phyloP scores from a whole-genome alignment of 2,888 invertebrate genomes.

The Crossocerus cetratus region DNA sequence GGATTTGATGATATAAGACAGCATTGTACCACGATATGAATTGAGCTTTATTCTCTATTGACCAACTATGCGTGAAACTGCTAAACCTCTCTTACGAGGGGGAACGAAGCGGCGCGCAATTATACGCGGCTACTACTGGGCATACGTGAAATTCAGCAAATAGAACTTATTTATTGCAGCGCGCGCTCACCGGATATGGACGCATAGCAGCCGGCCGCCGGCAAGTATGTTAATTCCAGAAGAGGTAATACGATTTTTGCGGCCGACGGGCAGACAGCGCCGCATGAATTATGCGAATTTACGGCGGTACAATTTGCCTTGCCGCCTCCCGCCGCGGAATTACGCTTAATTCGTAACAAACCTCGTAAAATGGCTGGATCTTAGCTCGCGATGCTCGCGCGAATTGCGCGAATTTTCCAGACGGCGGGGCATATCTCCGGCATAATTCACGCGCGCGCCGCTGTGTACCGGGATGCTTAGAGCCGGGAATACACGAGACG shows the following conservation, averaged over 20 bases:
- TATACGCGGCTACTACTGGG: too few relatives aligned
- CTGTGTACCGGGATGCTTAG: background rate
- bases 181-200: background rate
- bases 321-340: slow-evolving; percentile 31
- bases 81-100: too few relatives aligned
- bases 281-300: slow-evolving; percentile 57
- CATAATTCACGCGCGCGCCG: background rate
- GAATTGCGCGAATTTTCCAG: slow-evolving; percentile 19
- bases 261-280: slow-evolving; percentile 1
- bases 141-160: too few relatives aligned
- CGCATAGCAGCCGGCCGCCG: too few relatives aligned
- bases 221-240: too few relatives aligned
- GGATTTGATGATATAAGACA: too few relatives aligned
- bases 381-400: slow-evolving; percentile 51
- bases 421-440: background rate
- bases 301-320: slow-evolving; percentile 61
- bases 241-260: slow-evolving; percentile 1
- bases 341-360: slow-evolving; percentile 67
- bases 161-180: background rate
- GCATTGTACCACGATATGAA: too few relatives aligned
- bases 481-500: slow-evolving; percentile 21
- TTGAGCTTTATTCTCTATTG: too few relatives aligned
- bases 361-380: slow-evolving; percentile 55
- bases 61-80: too few relatives aligned
- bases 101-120: too few relatives aligned